These are phyloP conservation scores for Conomelus anceps DNA, from an alignment of 2,888 invertebrate species.

Conservation along the genomic window DNA sequence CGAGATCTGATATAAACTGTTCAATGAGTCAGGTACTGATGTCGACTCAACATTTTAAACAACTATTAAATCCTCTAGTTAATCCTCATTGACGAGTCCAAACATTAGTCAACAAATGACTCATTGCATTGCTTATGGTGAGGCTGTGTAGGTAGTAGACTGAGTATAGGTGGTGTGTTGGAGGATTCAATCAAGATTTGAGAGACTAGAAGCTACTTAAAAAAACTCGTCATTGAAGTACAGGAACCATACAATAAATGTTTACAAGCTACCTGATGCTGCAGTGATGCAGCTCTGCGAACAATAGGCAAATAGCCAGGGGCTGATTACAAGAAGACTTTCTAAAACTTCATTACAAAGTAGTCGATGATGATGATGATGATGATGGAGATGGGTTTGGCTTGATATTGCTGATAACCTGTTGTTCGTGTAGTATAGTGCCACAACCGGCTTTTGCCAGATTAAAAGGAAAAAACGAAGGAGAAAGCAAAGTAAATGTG, in stretches of 20 bases:
- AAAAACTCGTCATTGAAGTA: neutral
- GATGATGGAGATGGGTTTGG: neutral
- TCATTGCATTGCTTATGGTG: neutral
- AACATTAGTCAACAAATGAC: neutral
- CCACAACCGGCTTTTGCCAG: neutral
- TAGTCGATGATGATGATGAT: neutral
- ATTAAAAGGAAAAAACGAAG: neutral
- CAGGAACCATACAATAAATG: neutral
- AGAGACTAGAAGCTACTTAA: neutral
- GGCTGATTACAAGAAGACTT: neutral
- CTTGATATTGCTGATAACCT: neutral
- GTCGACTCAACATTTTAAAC: neutral
- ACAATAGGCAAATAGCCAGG: neutral
- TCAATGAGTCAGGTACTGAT: too few species aligned
- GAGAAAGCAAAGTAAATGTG: neutral
- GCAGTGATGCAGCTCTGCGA: neutral
- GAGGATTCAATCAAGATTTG: neutral
- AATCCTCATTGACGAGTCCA: neutral
- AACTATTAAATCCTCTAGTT: neutral
- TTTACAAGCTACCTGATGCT: neutral
- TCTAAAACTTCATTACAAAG: neutral
- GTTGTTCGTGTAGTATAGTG: neutral
- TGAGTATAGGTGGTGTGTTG: too few species aligned
- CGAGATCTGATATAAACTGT: neutral
- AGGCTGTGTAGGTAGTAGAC: neutral